Evolutionary conservation across 2,113 vertebrate genomes (phyloP).

Genomic region (Clinocottus analis): DNA sequence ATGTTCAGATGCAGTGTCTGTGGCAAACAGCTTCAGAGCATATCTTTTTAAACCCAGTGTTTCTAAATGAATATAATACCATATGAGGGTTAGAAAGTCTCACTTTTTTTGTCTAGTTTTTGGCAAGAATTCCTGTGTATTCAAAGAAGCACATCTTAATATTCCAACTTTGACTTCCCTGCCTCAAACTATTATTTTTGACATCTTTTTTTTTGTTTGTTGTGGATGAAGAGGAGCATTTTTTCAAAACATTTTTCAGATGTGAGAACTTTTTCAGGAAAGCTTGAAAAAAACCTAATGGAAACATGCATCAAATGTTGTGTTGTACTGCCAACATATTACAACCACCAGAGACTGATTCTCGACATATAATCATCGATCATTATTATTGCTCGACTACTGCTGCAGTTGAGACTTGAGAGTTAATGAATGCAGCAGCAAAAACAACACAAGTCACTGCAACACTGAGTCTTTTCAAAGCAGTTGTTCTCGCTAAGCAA

Average conservation of each 20-base stretch:
- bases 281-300: slow-evolving; percentile 24
- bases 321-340: background rate
- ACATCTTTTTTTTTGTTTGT: background rate
- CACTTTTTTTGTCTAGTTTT: background rate
- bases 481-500: slow-evolving; percentile 32
- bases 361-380: slow-evolving; percentile 16
- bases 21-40: background rate
- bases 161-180: background rate
- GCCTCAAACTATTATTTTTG: slow-evolving; percentile 2
- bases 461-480: slow-evolving; percentile 50
- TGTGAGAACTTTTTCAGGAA: slow-evolving; percentile 6
- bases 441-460: slow-evolving; percentile 15
- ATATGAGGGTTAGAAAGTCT: background rate
- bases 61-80: background rate
- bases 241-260: background rate
- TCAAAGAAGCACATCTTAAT: slow-evolving; percentile 1
- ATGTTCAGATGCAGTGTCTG: background rate
- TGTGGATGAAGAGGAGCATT: background rate
- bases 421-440: slow-evolving; percentile 43
- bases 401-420: slow-evolving; percentile 17
- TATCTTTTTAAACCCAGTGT: background rate
- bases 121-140: slow-evolving; percentile 1
- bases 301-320: background rate
- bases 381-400: slow-evolving; percentile 14
- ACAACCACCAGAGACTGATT: background rate